These are phyloP conservation scores for Temnothorax unifasciatus DNA, from an alignment of 2,888 invertebrate species.

Conservation along the genomic window DNA sequence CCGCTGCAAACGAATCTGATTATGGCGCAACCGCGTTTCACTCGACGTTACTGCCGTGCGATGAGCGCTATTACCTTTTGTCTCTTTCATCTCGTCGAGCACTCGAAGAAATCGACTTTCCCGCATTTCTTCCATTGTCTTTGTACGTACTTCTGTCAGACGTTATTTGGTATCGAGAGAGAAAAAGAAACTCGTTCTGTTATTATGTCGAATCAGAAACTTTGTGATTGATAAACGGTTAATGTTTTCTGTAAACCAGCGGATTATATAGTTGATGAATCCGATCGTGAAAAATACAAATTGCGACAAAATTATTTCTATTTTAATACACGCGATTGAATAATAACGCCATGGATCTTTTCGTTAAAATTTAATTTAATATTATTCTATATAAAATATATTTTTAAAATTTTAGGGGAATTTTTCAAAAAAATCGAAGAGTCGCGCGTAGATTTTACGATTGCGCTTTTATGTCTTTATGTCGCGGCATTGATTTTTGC, in stretches of 20 bases:
- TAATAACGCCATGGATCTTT: background rate
- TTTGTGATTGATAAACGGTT: conserved; percentile 7
- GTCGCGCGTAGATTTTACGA: background rate
- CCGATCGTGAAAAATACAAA: background rate
- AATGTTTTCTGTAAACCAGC: background rate
- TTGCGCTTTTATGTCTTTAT: background rate
- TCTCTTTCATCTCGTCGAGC: conserved; percentile 16
- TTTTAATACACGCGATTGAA: background rate
- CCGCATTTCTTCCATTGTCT: conserved; percentile 22
- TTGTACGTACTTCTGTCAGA: conserved; percentile 29
- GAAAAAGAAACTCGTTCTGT: background rate
- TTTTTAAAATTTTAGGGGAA: background rate
- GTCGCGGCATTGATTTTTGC: background rate
- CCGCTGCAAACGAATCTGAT: conserved; percentile 46
- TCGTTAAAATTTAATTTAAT: background rate
- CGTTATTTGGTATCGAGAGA: conserved; percentile 1
- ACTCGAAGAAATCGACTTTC: conserved; percentile 36
- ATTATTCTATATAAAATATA: background rate
- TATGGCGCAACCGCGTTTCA: conserved; percentile 35
- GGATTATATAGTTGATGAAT: background rate
- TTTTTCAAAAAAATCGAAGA: background rate
- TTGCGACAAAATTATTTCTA: background rate
- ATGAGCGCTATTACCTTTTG: conserved; percentile 40
- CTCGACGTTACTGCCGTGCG: conserved; percentile 32
- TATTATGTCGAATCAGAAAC: conserved; percentile 4